Conservation (phyloP, 2,888 invertebrate species). For the Chydorus sphaericus region DNA sequence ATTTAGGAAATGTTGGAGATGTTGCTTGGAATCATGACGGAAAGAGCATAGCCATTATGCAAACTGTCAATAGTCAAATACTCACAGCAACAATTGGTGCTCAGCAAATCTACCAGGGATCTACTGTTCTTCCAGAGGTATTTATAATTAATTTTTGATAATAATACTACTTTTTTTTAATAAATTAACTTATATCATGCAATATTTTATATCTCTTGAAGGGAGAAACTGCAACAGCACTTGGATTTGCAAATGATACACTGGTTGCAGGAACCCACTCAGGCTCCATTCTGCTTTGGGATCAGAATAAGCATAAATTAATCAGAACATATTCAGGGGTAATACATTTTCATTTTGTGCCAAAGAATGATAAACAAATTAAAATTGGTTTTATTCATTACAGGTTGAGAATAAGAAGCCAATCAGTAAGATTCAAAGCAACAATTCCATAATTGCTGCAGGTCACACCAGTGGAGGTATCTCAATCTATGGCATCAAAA, state of each 20-base stretch:
- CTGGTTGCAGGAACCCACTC: neutral
- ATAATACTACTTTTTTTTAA: neutral
- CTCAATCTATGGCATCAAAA: neutral
- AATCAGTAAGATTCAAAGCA: neutral
- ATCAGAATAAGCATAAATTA: neutral
- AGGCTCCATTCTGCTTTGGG: constrained; percentile 5
- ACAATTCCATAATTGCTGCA: neutral
- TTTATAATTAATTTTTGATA: neutral
- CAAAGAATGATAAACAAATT: neutral
- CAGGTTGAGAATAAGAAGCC: neutral
- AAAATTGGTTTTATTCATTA: neutral
- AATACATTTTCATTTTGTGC: neutral
- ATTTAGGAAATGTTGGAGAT: neutral
- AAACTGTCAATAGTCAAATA: neutral
- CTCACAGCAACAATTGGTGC: neutral
- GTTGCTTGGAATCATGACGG: neutral
- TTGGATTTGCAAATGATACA: neutral
- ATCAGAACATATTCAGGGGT: neutral
- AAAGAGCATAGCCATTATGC: neutral
- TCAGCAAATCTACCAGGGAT: neutral
- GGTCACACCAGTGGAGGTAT: neutral
- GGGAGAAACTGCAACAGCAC: neutral
- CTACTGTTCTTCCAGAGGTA: neutral
- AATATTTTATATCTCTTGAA: neutral
- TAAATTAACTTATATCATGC: neutral